Evolutionary conservation across 2,113 vertebrate genomes (phyloP).

Genomic region (Tragulus kanchil): DNA sequence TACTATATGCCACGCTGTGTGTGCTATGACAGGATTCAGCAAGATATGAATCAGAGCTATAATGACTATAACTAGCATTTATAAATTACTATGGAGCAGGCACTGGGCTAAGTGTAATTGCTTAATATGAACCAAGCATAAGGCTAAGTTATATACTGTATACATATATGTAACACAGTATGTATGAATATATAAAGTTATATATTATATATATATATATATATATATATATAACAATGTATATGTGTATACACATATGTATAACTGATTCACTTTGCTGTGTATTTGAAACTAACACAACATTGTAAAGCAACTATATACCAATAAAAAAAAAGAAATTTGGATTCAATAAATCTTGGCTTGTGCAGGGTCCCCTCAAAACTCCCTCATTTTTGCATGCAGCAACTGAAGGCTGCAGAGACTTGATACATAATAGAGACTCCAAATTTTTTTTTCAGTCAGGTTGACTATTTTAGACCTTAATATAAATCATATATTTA

Average conservation of each 20-base stretch:
- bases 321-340: neutral
- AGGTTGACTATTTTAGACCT: neutral
- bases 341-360: neutral
- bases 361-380: neutral
- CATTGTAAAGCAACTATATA: neutral
- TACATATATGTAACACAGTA: neutral
- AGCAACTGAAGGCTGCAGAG: neutral
- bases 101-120: neutral
- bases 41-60: neutral
- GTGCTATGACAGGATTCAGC: too few species aligned
- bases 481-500: neutral
- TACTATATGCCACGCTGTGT: neutral
- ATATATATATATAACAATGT: neutral
- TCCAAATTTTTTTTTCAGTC: neutral
- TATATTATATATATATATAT: neutral
- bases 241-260: neutral
- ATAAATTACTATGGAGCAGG: neutral
- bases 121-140: neutral
- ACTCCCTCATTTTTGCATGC: accelerated
- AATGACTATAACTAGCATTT: neutral
- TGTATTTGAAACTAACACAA: neutral
- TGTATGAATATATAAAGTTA: neutral
- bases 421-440: neutral
- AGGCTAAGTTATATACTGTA: neutral
- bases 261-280: neutral